These are phyloP conservation scores for Felis catus DNA, from an alignment of 2,113 vertebrate species.

Conservation along the genomic window F.catus_Fca126_mat1.0 CM031426.1:34684501-34685000, in stretches of 20 bases:
- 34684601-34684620: not conserved
- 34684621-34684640: not conserved
- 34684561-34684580: not conserved
- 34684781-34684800: not conserved
- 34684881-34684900: not conserved
- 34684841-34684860: not conserved
- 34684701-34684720: not conserved
- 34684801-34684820: not conserved
- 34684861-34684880: not conserved
- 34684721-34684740: conserved; percentile 31
- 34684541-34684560: not conserved
- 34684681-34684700: not conserved
- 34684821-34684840: not conserved
- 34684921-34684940: not conserved
- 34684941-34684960: accelerated
- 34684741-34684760: not conserved
- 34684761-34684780: conserved; percentile 44
- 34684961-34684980: not conserved
- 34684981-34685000: not conserved
- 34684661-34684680: not conserved
- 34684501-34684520: not conserved
- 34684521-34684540: not conserved
- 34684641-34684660: not conserved
- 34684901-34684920: not conserved
- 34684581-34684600: not conserved